These are phyloP conservation scores for Muricea muricata DNA, from an alignment of 92 coral and sea anemone species.

Conservation along the genomic window DNA sequence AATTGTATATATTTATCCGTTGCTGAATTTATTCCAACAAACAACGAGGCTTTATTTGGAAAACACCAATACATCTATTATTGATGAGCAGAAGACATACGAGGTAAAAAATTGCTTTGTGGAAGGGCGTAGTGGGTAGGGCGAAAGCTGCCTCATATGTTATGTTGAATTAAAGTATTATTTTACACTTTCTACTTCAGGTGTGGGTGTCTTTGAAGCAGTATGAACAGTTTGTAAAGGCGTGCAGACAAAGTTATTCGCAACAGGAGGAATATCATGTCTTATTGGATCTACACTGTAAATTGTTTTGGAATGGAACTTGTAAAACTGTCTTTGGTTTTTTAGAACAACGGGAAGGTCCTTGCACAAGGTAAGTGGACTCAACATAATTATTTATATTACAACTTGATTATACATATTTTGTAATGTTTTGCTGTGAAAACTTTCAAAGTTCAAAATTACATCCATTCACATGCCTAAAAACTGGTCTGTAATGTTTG, in stretches of 20 bases:
- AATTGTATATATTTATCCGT: conserved; percentile 82
- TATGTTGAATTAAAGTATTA: background rate
- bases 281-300: conserved; percentile 31
- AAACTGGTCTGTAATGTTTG: no score
- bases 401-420: no score
- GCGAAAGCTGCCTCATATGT: background rate
- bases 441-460: no score
- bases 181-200: background rate
- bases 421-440: no score
- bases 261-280: conserved; percentile 8
- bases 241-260: background rate
- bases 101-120: conserved; percentile 57
- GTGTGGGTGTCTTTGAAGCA: conserved; percentile 12
- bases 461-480: no score
- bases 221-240: conserved; percentile 15
- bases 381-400: no score
- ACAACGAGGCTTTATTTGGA: conserved; percentile 54
- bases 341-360: no score
- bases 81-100: conserved; percentile 67
- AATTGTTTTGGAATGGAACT: conserved; percentile 13
- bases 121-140: background rate
- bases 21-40: conserved; percentile 64
- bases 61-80: conserved; percentile 37
- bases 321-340: background rate
- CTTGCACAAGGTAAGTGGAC: no score